Evolutionary conservation across 1,140 invertebrate genomes (phyloP), one percentile per base, ranked within the genome.

Genomic region (Bombus superbus): DNA sequence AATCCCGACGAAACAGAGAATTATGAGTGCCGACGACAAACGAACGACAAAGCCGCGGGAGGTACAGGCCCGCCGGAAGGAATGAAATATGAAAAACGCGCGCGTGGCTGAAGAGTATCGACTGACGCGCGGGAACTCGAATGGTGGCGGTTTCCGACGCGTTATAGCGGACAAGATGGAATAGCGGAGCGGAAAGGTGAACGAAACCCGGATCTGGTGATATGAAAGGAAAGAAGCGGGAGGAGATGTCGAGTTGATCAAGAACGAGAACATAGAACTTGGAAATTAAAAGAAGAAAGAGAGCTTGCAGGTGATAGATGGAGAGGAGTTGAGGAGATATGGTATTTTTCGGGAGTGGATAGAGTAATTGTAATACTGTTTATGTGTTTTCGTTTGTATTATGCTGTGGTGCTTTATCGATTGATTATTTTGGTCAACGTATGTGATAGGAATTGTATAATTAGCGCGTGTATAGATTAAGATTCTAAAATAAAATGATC

Each of bases 41-140:
- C n/a, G 40, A 57, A 64, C 35, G n/a, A 82, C 72, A 82, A 82
- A 28, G 25, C 25, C 35, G 32, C 8, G 18, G 75, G 28, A 38
- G 62, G 44, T 73, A 44, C 64, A 42, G 64, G 64, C 0, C n/a
- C 22, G 35, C 66, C 38, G 57, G 64, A 57, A 73, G 40, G 57
- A 77, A 79, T 85, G 77, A 64, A 88, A 88, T 80, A 88, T 78
- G 86, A 76, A 75, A 69, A 9, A 35, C 28, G n/a, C 59, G 83
- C 66, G 22, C 53, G 77, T 6, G 11, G 38, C 18, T 32, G 66
- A 83, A 68, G 71, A 73, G 66, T 69, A 64, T 79, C 57, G 83
- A 62, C 62, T 64, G 62, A 62, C 28, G 25, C 13, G 47, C 66
- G 15, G 9, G 0, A 10, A n/a, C 10, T 11, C 38, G 38, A 15